Evolutionary conservation across 2,113 vertebrate genomes (phyloP).

Genomic region (Megalops atlanticus): DNA sequence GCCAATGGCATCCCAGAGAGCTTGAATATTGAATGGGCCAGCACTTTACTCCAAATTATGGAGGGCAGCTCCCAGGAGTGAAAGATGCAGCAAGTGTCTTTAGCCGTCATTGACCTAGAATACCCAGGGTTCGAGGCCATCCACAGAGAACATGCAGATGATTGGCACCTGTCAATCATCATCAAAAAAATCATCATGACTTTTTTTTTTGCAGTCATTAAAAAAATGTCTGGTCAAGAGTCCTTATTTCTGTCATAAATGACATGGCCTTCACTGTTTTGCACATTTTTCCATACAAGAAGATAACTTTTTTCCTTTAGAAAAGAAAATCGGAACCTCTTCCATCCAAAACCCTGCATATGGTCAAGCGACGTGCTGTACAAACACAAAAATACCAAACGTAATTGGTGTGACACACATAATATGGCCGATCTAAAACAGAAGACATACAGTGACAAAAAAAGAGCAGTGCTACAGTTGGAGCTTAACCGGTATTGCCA

Average conservation of each 20-base stretch:
- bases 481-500: constrained; percentile 63
- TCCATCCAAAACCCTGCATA: constrained; percentile 56
- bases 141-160: neutral
- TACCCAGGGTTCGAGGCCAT: neutral
- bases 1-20: neutral
- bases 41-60: neutral
- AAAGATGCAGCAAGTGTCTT: neutral
- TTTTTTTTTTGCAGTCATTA: neutral
- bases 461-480: constrained; percentile 64
- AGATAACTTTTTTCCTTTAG: too few species aligned
- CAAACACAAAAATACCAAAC: constrained; percentile 48
- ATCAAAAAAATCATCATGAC: neutral
- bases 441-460: constrained; percentile 57
- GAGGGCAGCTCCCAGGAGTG: neutral
- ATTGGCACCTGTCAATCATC: constrained; percentile 4
- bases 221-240: neutral
- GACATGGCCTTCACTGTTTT: neutral
- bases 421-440: constrained; percentile 63
- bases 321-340: too few species aligned
- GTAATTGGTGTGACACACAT: constrained; percentile 17
- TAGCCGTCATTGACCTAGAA: neutral
- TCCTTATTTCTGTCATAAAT: neutral
- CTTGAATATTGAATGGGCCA: neutral
- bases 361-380: constrained; percentile 46
- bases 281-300: constrained; percentile 1